Evolutionary conservation across 2,888 invertebrate species (phyloP).

Genomic region (Hipparchia sbordonii): DNA sequence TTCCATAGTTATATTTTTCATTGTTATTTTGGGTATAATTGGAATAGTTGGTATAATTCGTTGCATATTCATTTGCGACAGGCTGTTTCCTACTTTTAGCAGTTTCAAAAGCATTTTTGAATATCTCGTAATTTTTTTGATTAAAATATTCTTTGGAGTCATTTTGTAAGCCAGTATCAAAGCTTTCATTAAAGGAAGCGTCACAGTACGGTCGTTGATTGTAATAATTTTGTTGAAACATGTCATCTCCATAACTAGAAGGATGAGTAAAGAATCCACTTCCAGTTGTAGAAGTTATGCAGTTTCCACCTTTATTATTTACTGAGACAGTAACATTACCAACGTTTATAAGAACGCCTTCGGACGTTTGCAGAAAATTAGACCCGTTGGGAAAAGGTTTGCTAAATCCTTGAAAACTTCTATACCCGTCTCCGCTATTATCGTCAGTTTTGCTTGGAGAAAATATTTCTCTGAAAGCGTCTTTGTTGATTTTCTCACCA

Average conservation of each 20-base stretch:
- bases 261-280: slow-evolving; percentile 77
- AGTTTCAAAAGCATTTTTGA: slow-evolving; percentile 82
- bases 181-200: slow-evolving; percentile 45
- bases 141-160: slow-evolving; percentile 67
- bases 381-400: slow-evolving; percentile 76
- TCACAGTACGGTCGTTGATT: slow-evolving; percentile 53
- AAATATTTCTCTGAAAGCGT: slow-evolving; percentile 78
- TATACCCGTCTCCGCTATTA: slow-evolving; percentile 63
- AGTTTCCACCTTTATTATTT: slow-evolving; percentile 87
- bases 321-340: slow-evolving; percentile 90
- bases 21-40: slow-evolving; percentile 57
- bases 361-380: slow-evolving; percentile 76
- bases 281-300: slow-evolving; percentile 85
- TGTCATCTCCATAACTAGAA: slow-evolving; percentile 65
- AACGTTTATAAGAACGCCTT: slow-evolving; percentile 86
- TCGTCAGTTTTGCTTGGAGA: slow-evolving; percentile 71
- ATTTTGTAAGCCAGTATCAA: slow-evolving; percentile 46
- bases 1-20: slow-evolving; percentile 59
- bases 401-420: slow-evolving; percentile 71
- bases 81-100: slow-evolving; percentile 60
- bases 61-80: slow-evolving; percentile 54
- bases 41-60: slow-evolving; percentile 54
- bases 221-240: slow-evolving; percentile 57
- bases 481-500: slow-evolving; percentile 76
- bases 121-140: slow-evolving; percentile 82